These are phyloP conservation scores for Agriotes lineatus DNA, from an alignment of 2,888 invertebrate genomes.

Conservation along the genomic window DNA sequence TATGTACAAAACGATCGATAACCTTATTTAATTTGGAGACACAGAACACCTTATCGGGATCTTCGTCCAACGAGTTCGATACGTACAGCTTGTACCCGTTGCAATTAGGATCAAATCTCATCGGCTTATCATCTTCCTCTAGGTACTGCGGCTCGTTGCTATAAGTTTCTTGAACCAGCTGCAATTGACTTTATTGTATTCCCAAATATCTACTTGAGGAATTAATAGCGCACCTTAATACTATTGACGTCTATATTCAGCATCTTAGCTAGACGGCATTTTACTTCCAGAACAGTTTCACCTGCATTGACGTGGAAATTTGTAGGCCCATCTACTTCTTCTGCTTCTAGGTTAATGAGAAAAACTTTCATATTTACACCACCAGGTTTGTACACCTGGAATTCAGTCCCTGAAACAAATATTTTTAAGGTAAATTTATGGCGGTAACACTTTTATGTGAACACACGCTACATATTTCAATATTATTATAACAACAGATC, in stretches of 20 bases:
- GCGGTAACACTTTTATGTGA: background rate
- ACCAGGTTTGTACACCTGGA: constrained; percentile 74
- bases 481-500: too few species aligned
- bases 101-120: constrained; percentile 63
- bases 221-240: constrained; percentile 39
- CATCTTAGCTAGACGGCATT: constrained; percentile 68
- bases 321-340: constrained; percentile 73
- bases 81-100: constrained; percentile 68
- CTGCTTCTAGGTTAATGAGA: constrained; percentile 72
- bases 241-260: constrained; percentile 62
- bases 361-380: constrained; percentile 74
- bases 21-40: constrained; percentile 68
- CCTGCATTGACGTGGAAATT: constrained; percentile 71
- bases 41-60: constrained; percentile 66
- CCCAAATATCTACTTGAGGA: too few species aligned
- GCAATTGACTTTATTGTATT: too few species aligned
- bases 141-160: constrained; percentile 61
- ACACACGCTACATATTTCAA: too few species aligned
- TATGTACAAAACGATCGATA: constrained; percentile 71
- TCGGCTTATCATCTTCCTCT: constrained; percentile 62
- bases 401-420: constrained; percentile 62
- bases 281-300: constrained; percentile 72
- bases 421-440: background rate
- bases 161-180: constrained; percentile 66
- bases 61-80: constrained; percentile 66